These are phyloP conservation scores for Protophormia terraenovae DNA, from an alignment of 2,888 invertebrate genomes.

Conservation along the genomic window DNA sequence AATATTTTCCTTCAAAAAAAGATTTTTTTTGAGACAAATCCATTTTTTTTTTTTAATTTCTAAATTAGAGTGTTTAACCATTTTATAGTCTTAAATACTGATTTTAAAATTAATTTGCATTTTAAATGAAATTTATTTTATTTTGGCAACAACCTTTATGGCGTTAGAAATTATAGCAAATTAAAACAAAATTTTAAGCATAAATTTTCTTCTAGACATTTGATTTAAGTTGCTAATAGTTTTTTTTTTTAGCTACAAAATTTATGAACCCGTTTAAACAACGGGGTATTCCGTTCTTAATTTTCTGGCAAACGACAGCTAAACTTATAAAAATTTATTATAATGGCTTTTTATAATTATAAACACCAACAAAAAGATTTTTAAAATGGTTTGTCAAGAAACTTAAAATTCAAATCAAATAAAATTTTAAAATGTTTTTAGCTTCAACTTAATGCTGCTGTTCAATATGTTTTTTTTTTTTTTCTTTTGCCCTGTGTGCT, in stretches of 20 bases:
- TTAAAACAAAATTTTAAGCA: not conserved
- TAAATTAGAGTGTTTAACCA: too few relatives aligned
- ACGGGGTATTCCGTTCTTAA: not conserved
- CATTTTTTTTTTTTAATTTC: too few relatives aligned
- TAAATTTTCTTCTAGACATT: conserved; percentile 21
- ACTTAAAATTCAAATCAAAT: conserved; percentile 8
- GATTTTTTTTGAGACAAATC: too few relatives aligned
- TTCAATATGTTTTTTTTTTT: not conserved
- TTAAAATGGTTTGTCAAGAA: conserved; percentile 56
- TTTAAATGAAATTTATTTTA: not conserved
- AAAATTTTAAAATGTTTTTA: conserved; percentile 22
- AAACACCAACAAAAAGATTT: too few relatives aligned
- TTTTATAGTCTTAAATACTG: too few relatives aligned
- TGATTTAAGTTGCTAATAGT: not conserved
- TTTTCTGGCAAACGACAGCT: too few relatives aligned
- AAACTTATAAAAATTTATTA: conserved; percentile 44
- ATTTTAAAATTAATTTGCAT: too few relatives aligned
- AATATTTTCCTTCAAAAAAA: too few relatives aligned
- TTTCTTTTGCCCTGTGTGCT: conserved; percentile 38
- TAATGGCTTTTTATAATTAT: conserved; percentile 49
- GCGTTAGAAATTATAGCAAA: not conserved
- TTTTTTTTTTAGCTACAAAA: not conserved
- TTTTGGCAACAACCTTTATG: not conserved
- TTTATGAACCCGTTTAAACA: conserved; percentile 8
- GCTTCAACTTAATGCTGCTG: conserved; percentile 23